These are phyloP conservation scores for Thryonomys swinderianus DNA, from an alignment of 2,113 vertebrate genomes.

Conservation along the genomic window DNA sequence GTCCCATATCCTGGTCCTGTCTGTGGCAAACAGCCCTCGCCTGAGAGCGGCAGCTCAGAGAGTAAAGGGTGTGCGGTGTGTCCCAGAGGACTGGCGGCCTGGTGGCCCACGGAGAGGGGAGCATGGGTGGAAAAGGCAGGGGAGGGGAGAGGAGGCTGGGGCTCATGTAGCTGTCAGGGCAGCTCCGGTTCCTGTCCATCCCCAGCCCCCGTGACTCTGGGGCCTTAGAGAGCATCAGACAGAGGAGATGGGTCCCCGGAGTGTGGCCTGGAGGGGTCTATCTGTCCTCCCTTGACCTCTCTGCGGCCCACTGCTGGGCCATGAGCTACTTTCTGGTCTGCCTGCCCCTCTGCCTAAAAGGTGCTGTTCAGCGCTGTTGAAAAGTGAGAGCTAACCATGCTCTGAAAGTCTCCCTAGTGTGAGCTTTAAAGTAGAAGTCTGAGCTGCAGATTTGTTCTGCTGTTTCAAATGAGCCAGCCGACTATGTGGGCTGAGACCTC, in stretches of 20 bases:
- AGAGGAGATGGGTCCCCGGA: background rate
- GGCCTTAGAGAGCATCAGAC: background rate
- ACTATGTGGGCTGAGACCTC: background rate
- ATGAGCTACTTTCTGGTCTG: background rate
- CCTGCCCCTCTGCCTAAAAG: background rate
- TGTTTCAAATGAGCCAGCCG: background rate
- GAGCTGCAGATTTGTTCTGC: background rate
- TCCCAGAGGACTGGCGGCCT: background rate
- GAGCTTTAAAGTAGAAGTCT: background rate
- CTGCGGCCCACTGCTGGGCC: background rate
- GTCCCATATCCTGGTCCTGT: background rate
- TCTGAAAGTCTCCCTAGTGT: background rate
- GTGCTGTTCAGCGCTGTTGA: background rate
- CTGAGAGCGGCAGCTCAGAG: background rate
- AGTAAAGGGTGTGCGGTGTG: background rate
- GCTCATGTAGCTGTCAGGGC: background rate
- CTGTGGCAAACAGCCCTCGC: background rate
- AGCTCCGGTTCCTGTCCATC: background rate
- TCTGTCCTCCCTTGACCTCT: background rate
- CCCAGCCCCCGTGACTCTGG: background rate
- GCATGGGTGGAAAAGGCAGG: background rate
- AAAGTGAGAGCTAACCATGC: background rate
- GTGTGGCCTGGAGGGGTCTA: background rate
- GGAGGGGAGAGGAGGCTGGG: background rate
- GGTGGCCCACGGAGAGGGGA: no score